Percentiles rank a stretch among this genome's conserved stretches.
Conservation (phyloP, 2,113 vertebrate genomes). For the Psittacula cyanocephala region DNA sequence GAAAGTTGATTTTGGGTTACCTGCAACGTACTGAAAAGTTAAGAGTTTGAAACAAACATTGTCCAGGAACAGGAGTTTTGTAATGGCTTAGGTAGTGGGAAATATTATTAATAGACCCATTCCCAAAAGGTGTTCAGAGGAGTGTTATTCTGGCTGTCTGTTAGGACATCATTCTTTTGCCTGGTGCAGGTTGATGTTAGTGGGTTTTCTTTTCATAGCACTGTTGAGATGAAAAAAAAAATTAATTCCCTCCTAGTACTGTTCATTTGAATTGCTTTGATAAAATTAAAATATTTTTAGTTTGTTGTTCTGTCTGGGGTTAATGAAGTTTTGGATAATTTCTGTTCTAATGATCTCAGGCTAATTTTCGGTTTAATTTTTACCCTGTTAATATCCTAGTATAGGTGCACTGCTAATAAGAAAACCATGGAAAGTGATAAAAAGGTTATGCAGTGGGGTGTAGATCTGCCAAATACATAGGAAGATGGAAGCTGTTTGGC, state of each 20-base stretch:
- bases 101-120: neutral
- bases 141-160: neutral
- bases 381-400: neutral
- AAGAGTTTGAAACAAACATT: neutral
- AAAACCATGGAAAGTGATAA: neutral
- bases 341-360: neutral
- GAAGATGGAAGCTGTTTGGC: neutral
- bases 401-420: neutral
- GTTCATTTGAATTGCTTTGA: neutral
- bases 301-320: neutral
- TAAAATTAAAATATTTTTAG: neutral
- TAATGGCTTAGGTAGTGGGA: neutral
- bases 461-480: neutral
- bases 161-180: neutral
- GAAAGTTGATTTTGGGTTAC: neutral
- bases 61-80: neutral
- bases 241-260: neutral
- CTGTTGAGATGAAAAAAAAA: neutral
- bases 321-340: neutral
- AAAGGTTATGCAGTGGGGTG: neutral
- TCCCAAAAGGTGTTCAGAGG: neutral
- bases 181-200: neutral
- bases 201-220: neutral
- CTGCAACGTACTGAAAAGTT: neutral
- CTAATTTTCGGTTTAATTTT: neutral